A percentile compares a stretch with the other conserved stretches of the same genome.
phyloP scores from a whole-genome alignment of 2,888 invertebrate species.

The Hirtodrosophila trivittata region DNA sequence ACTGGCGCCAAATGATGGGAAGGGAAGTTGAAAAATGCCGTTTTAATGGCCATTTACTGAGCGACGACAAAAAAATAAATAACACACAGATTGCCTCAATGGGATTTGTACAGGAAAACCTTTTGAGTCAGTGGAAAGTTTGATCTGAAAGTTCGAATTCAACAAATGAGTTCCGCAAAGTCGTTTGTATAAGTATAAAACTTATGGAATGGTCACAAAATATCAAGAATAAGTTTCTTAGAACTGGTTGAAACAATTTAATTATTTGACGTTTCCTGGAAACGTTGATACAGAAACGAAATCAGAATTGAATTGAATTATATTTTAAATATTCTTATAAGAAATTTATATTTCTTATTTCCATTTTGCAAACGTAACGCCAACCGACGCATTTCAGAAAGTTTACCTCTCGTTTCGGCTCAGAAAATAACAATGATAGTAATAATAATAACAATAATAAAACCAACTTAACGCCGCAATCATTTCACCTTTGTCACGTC shows the following conservation, averaged over 20 bases:
- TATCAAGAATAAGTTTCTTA: no score
- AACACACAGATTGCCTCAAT: constrained; percentile 28
- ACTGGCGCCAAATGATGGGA: constrained; percentile 48
- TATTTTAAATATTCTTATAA: no score
- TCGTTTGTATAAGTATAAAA: background rate
- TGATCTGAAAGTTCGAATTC: constrained; percentile 6
- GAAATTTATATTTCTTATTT: background rate
- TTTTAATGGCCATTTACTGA: constrained; percentile 50
- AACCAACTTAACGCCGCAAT: constrained; percentile 35
- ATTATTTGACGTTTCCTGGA: constrained; percentile 18
- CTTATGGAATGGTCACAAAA: no score
- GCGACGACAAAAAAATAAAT: constrained; percentile 17
- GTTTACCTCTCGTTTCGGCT: constrained; percentile 11
- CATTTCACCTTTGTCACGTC: constrained; percentile 69
- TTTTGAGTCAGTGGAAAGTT: constrained; percentile 28
- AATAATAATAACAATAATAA: constrained; percentile 22
- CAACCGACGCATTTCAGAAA: constrained; percentile 17
- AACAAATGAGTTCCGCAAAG: constrained; percentile 7
- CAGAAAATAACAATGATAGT: constrained; percentile 12
- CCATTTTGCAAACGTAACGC: no score
- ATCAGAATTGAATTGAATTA: no score
- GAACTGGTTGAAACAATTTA: constrained; percentile 3
- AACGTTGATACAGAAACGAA: constrained; percentile 2
- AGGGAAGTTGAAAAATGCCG: constrained; percentile 65
- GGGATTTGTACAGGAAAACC: constrained; percentile 40